Evolutionary conservation across 1,140 invertebrate species (phyloP).

Genomic region (Drosophila paulistorum): DNA sequence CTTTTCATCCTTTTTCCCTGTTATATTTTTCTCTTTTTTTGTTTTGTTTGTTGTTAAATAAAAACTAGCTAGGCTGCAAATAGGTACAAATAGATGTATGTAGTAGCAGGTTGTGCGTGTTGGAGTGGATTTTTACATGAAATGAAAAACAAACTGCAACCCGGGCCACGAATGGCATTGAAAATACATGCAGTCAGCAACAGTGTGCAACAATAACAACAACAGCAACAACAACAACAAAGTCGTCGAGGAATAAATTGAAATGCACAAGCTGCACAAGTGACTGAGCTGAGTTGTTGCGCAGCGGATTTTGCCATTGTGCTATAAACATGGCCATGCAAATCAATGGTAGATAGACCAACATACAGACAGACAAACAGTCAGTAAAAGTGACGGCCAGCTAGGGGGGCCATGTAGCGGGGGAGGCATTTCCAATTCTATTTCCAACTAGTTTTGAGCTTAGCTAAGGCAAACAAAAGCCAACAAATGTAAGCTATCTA

Average conservation of each 20-base stretch:
- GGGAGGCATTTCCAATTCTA: constrained; percentile 12
- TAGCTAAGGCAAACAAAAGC: constrained; percentile 35
- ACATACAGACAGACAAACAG: neutral
- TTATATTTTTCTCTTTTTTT: neutral
- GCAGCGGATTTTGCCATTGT: constrained; percentile 64
- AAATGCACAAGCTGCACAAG: constrained; percentile 61
- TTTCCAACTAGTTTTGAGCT: constrained; percentile 25
- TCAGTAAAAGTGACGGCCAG: neutral
- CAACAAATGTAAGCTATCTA: constrained; percentile 36
- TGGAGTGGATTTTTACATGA: constrained; percentile 34
- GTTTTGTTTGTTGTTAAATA: constrained; percentile 24
- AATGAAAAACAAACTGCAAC: constrained; percentile 51
- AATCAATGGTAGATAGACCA: constrained; percentile 50
- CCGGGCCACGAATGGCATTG: constrained; percentile 42
- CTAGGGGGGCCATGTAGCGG: neutral
- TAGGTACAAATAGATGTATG: constrained; percentile 53
- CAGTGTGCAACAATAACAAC: neutral
- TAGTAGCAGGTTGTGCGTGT: constrained; percentile 38
- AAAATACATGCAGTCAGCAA: constrained; percentile 39
- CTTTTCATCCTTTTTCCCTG: no score
- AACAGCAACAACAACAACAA: constrained; percentile 3
- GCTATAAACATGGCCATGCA: constrained; percentile 63
- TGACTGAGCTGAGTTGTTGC: constrained; percentile 49
- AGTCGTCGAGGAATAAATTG: constrained; percentile 52
- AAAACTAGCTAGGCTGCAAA: constrained; percentile 31